A percentile compares a stretch with the other conserved stretches of the same genome.
These are phyloP conservation scores for Oreohelix idahoensis DNA, from an alignment of 1,140 invertebrate genomes.

Conservation along the genomic window DNA sequence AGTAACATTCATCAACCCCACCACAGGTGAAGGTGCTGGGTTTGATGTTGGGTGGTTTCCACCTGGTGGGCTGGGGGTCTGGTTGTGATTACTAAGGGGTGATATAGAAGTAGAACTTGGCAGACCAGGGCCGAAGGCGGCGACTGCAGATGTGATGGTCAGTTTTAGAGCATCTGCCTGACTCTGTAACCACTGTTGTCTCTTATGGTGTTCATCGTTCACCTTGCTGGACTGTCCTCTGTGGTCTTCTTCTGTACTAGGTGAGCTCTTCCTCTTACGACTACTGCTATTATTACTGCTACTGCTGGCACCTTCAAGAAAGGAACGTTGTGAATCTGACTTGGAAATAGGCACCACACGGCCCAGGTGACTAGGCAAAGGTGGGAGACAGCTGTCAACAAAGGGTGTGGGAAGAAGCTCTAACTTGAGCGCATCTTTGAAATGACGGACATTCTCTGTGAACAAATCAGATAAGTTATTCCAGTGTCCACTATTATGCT, in stretches of 20 bases:
- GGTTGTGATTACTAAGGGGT: slow-evolving; percentile 64
- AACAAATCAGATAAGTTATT: slow-evolving; percentile 67
- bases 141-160: slow-evolving; percentile 56
- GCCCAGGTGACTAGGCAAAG: slow-evolving; percentile 54
- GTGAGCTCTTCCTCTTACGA: slow-evolving; percentile 67
- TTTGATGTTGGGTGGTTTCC: slow-evolving; percentile 47
- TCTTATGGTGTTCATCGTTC: slow-evolving; percentile 58
- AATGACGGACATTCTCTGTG: slow-evolving; percentile 66
- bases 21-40: slow-evolving; percentile 82
- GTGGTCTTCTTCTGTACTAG: slow-evolving; percentile 61
- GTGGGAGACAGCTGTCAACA: slow-evolving; percentile 70
- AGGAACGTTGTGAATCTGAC: slow-evolving; percentile 31
- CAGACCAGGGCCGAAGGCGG: slow-evolving; percentile 53
- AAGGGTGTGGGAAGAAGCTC: slow-evolving; percentile 68
- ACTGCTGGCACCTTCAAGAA: slow-evolving; percentile 23
- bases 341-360: slow-evolving; percentile 16
- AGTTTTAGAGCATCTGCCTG: slow-evolving; percentile 70
- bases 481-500: slow-evolving; percentile 69
- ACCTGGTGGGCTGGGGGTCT: slow-evolving; percentile 65
- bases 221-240: slow-evolving; percentile 42
- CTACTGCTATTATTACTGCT: slow-evolving; percentile 10
- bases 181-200: slow-evolving; percentile 70
- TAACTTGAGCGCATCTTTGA: slow-evolving; percentile 69
- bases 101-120: slow-evolving; percentile 65
- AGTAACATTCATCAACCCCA: slow-evolving; percentile 83